Conservation (phyloP, 2,888 invertebrate species). For the Salpingus planirostris region DNA sequence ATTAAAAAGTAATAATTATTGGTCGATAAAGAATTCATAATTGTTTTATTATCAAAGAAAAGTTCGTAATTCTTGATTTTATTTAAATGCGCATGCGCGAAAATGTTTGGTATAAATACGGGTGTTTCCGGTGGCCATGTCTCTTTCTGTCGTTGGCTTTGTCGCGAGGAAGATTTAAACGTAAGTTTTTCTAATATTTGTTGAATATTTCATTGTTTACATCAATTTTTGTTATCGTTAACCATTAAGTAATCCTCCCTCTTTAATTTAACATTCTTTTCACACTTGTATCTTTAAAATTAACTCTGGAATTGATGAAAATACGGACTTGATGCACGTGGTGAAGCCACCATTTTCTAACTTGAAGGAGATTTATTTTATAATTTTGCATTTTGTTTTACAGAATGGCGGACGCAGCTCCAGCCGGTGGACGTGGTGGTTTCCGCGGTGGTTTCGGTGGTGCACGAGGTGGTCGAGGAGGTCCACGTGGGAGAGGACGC, state of each 20-base stretch:
- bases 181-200: conserved; percentile 18
- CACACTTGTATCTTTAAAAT: too few species aligned
- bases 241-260: conserved; percentile 1
- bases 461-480: conserved; percentile 51
- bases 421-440: conserved; percentile 90
- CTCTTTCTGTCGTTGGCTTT: conserved; percentile 25
- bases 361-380: not conserved
- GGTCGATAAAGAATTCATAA: too few species aligned
- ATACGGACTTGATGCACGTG: too few species aligned
- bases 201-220: conserved; percentile 4
- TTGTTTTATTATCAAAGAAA: too few species aligned
- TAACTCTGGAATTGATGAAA: too few species aligned
- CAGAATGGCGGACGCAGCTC: conserved; percentile 98
- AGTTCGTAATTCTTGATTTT: too few species aligned
- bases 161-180: conserved; percentile 20
- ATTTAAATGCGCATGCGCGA: conserved; percentile 2
- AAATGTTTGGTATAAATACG: not conserved
- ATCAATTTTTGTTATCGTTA: not conserved
- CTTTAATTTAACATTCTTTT: too few species aligned
- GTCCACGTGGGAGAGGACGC: conserved; percentile 69
- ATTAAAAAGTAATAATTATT: too few species aligned
- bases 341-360: too few species aligned
- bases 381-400: conserved; percentile 18
- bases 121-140: not conserved
- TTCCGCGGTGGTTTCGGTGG: conserved; percentile 83